Percentiles rank a stretch among this genome's conserved stretches.
phyloP scores from a whole-genome alignment of 2,888 invertebrate species.

The Lepidocyrtoides sp. region DNA sequence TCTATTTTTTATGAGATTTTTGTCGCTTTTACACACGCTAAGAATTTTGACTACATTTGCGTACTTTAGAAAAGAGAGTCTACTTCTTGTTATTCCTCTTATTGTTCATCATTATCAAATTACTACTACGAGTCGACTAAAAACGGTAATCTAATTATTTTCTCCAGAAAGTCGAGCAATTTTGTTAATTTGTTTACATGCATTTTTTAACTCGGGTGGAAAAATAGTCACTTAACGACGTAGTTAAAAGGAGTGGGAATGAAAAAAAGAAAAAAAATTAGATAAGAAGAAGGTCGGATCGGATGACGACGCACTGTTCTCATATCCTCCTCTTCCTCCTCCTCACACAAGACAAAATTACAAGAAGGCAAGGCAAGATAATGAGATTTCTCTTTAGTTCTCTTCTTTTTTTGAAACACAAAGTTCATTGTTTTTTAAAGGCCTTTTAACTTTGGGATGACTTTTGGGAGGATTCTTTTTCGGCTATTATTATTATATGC shows the following conservation, averaged over 20 bases:
- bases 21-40: background rate
- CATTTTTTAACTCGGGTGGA: conserved; percentile 27
- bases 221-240: conserved; percentile 61
- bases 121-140: background rate
- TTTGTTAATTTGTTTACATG: conserved; percentile 62
- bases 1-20: conserved; percentile 30
- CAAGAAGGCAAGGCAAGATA: background rate
- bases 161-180: background rate
- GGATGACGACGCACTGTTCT: background rate
- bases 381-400: background rate
- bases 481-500: background rate
- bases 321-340: background rate
- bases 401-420: background rate
- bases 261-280: background rate
- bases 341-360: background rate
- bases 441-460: conserved; percentile 12
- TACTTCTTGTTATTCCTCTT: conserved; percentile 32
- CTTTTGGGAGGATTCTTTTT: conserved; percentile 11
- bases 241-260: background rate
- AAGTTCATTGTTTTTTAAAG: conserved; percentile 46
- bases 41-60: conserved; percentile 44
- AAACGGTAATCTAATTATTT: conserved; percentile 12
- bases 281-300: background rate
- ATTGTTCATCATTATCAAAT: conserved; percentile 11
- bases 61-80: background rate